A percentile compares a stretch with the other conserved stretches of the same genome.
phyloP scores from a whole-genome alignment of 2,797 vertebrate species.

The Danio tinwini region DNA sequence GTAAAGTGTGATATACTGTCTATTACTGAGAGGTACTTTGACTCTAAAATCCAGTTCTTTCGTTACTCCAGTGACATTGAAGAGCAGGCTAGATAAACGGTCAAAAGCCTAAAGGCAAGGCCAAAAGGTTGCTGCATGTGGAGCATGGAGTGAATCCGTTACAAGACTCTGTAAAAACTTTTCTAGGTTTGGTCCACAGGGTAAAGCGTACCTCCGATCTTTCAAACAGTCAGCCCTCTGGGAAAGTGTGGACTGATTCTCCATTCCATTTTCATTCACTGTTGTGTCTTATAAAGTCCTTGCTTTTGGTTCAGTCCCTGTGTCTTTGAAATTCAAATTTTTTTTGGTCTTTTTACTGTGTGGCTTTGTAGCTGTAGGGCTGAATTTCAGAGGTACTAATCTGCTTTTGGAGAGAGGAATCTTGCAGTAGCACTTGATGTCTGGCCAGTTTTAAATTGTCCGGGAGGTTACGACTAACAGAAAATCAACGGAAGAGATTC shows the following conservation, averaged over 20 bases:
- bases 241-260: conserved; percentile 38
- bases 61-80: conserved; percentile 26
- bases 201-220: conserved; percentile 49
- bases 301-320: conserved; percentile 50
- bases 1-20: no score
- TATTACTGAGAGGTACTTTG: background rate
- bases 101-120: conserved; percentile 52
- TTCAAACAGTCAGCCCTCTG: conserved; percentile 45
- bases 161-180: conserved; percentile 38
- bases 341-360: conserved; percentile 38
- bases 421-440: conserved; percentile 36
- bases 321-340: conserved; percentile 60
- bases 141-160: conserved; percentile 38
- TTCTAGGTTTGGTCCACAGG: conserved; percentile 53
- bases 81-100: conserved; percentile 43
- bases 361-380: conserved; percentile 49
- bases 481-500: conserved; percentile 32
- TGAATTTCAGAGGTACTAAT: conserved; percentile 57
- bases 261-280: conserved; percentile 45
- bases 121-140: conserved; percentile 37
- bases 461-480: conserved; percentile 20
- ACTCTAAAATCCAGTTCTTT: background rate
- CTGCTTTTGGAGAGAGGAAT: conserved; percentile 61
- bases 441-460: conserved; percentile 33
- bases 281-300: conserved; percentile 54